These are phyloP conservation scores for Donacobius atricapilla DNA, from an alignment of 2,113 vertebrate genomes.

Conservation along the genomic window DNA sequence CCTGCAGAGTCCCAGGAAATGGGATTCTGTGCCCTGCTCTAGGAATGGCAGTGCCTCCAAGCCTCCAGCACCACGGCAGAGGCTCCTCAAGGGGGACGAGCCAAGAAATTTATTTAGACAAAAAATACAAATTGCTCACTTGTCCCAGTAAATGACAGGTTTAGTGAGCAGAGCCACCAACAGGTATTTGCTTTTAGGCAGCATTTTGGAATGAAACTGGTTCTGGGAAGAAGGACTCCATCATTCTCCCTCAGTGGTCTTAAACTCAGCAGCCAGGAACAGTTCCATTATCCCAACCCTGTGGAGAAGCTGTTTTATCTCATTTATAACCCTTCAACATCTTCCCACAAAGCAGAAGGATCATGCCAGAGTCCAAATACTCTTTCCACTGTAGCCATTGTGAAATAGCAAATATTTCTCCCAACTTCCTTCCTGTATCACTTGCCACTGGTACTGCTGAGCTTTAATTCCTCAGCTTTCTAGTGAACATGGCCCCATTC, in stretches of 20 bases:
- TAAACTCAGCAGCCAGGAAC: background rate
- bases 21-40: rapidly evolving
- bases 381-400: background rate
- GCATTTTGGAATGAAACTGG: background rate
- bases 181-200: background rate
- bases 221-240: background rate
- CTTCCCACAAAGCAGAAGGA: background rate
- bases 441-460: background rate
- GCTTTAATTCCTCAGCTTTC: background rate
- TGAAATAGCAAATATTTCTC: background rate
- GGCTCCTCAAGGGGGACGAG: background rate
- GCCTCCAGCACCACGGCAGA: background rate
- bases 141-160: background rate
- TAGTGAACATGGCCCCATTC: background rate
- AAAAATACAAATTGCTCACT: background rate
- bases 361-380: background rate
- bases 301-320: background rate
- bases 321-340: background rate
- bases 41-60: background rate
- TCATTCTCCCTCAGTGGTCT: background rate
- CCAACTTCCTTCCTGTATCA: background rate
- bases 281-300: background rate
- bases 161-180: background rate
- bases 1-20: background rate
- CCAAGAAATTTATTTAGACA: background rate